A percentile compares a stretch with the other conserved stretches of the same genome.
phyloP scores from a whole-genome alignment of 1,140 invertebrate species.

The Colletes latitarsis region DNA sequence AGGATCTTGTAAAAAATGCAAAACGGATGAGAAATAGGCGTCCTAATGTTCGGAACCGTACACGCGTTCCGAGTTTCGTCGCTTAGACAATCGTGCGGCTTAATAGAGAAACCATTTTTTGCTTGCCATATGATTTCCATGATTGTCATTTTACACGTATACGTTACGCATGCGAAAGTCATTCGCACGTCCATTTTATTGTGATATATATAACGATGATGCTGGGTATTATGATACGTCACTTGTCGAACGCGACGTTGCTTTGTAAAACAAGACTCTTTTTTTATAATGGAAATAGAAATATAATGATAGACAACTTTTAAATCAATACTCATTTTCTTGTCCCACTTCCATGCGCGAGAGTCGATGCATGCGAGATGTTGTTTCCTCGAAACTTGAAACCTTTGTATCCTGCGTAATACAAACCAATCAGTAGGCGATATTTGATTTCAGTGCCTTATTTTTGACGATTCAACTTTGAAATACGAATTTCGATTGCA shows the following conservation, averaged over 20 bases:
- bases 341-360: background rate
- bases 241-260: slow-evolving; percentile 46
- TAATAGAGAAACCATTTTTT: slow-evolving; percentile 44
- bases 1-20: no score
- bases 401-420: no score
- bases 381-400: background rate
- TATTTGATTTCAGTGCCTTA: no score
- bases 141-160: slow-evolving; percentile 56
- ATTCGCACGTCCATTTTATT: slow-evolving; percentile 70
- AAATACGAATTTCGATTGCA: no score
- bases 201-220: slow-evolving; percentile 63
- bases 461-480: no score
- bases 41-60: background rate
- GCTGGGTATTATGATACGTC: slow-evolving; percentile 51
- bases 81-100: slow-evolving; percentile 38
- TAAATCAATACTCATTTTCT: slow-evolving; percentile 13
- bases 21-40: background rate
- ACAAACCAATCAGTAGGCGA: no score
- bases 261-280: slow-evolving; percentile 64
- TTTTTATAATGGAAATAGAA: slow-evolving; percentile 65
- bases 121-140: slow-evolving; percentile 59
- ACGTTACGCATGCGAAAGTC: slow-evolving; percentile 55
- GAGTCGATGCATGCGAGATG: background rate
- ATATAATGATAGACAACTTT: slow-evolving; percentile 56
- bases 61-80: slow-evolving; percentile 14